A percentile compares a stretch with the other conserved stretches of the same genome.
Evolutionary conservation across 2,113 vertebrate genomes (phyloP).

Genomic region (Euleptes europaea): DNA sequence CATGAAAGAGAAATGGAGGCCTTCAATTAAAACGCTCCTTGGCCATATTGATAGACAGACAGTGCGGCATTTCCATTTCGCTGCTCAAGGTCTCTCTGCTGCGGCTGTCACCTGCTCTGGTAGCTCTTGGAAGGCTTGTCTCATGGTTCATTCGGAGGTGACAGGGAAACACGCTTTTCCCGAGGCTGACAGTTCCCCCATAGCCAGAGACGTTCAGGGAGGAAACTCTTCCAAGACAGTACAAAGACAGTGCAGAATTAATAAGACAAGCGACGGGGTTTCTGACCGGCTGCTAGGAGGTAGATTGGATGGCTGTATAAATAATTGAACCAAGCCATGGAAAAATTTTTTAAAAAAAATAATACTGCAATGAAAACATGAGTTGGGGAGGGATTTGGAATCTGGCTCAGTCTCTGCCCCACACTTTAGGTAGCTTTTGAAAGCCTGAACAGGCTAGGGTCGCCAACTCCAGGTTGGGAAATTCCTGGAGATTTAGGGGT

Average conservation of each 20-base stretch:
- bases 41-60: background rate
- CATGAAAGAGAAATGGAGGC: conserved; percentile 75
- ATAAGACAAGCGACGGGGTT: conserved; percentile 36
- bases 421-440: too few species aligned
- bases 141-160: conserved; percentile 56
- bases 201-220: background rate
- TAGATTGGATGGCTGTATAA: background rate
- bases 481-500: too few species aligned
- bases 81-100: conserved; percentile 46
- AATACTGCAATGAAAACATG: background rate
- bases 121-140: conserved; percentile 55
- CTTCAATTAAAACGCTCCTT: conserved; percentile 74
- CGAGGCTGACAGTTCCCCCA: conserved; percentile 51
- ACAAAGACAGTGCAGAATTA: conserved; percentile 35
- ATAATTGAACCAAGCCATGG: background rate
- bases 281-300: conserved; percentile 46
- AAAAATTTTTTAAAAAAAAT: too few species aligned
- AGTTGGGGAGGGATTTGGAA: background rate
- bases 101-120: conserved; percentile 63
- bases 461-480: too few species aligned
- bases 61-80: conserved; percentile 53
- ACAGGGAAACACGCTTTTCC: conserved; percentile 56
- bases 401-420: too few species aligned
- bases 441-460: too few species aligned
- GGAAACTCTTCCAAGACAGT: conserved; percentile 28